A percentile compares a stretch with the other conserved stretches of the same genome.
phyloP scores from a whole-genome alignment of 1,140 invertebrate genomes.

The Augochlora pura region DNA sequence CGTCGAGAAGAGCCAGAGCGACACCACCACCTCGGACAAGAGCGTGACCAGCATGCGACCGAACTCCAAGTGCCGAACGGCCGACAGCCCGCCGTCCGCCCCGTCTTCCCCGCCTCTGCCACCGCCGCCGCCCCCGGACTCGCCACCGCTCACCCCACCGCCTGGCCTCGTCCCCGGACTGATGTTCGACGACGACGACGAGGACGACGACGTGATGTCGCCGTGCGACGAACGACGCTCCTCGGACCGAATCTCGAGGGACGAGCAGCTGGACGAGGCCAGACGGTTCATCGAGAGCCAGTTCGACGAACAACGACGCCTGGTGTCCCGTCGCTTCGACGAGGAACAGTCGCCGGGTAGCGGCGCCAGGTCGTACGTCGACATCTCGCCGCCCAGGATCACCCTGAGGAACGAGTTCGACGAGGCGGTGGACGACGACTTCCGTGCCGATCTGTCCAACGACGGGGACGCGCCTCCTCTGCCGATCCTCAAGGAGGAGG shows the following conservation, averaged over 20 bases:
- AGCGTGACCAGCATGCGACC: constrained; percentile 74
- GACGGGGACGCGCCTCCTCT: constrained; percentile 43
- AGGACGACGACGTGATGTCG: neutral
- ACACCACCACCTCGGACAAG: constrained; percentile 76
- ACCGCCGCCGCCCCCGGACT: constrained; percentile 36
- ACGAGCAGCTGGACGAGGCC: constrained; percentile 70
- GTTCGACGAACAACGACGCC: constrained; percentile 67
- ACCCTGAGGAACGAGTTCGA: constrained; percentile 73
- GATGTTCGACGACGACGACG: neutral
- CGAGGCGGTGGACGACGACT: constrained; percentile 67
- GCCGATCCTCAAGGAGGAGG: constrained; percentile 75
- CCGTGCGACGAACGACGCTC: neutral
- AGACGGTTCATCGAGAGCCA: constrained; percentile 74
- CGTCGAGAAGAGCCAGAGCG: constrained; percentile 76
- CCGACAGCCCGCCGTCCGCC: constrained; percentile 48
- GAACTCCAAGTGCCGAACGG: constrained; percentile 71
- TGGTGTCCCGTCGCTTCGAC: constrained; percentile 45
- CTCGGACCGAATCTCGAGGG: constrained; percentile 17
- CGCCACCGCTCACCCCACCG: constrained; percentile 6
- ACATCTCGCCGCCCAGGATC: constrained; percentile 70
- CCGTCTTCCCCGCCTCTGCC: constrained; percentile 30
- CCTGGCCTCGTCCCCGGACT: neutral
- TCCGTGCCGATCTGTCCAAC: constrained; percentile 57
- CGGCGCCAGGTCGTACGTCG: constrained; percentile 46
- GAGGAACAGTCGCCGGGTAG: constrained; percentile 24